Percentiles rank a stretch among this genome's conserved stretches.
Evolutionary conservation across 2,888 invertebrate genomes (phyloP).

Genomic region (Tenthredo notha): DNA sequence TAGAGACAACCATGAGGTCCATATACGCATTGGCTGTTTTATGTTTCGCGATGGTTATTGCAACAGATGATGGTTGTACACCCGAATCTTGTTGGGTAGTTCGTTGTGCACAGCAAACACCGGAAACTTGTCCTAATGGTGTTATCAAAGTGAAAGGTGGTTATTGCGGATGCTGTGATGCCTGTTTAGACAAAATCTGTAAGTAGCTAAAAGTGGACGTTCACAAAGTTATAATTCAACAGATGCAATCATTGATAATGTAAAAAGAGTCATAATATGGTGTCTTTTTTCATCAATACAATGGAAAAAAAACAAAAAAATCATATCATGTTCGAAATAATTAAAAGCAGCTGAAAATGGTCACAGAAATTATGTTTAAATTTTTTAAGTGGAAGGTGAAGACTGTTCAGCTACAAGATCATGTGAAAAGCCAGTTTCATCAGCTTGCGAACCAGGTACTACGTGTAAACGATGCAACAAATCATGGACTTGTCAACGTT

Average conservation of each 20-base stretch:
- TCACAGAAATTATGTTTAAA: too few species aligned
- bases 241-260: neutral
- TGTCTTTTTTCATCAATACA: too few species aligned
- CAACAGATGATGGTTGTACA: neutral
- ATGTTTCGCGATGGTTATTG: neutral
- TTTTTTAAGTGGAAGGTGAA: neutral
- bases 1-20: neutral
- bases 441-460: slow-evolving; percentile 13
- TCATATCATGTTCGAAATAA: neutral
- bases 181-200: slow-evolving; percentile 10
- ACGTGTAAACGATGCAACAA: neutral
- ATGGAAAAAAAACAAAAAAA: neutral
- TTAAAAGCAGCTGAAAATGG: neutral
- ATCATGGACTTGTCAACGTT: neutral
- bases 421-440: neutral
- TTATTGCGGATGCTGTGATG: slow-evolving; percentile 14
- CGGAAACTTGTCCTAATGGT: slow-evolving; percentile 4
- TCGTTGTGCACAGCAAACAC: neutral
- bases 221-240: neutral
- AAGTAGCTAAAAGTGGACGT: neutral
- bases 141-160: neutral
- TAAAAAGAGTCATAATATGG: neutral
- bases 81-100: neutral
- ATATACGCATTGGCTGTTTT: neutral
- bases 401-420: neutral